Percentiles rank a stretch among this genome's conserved stretches.
Evolutionary conservation across 2,113 vertebrate species (phyloP).

Genomic region (Vidua chalybeata): DNA sequence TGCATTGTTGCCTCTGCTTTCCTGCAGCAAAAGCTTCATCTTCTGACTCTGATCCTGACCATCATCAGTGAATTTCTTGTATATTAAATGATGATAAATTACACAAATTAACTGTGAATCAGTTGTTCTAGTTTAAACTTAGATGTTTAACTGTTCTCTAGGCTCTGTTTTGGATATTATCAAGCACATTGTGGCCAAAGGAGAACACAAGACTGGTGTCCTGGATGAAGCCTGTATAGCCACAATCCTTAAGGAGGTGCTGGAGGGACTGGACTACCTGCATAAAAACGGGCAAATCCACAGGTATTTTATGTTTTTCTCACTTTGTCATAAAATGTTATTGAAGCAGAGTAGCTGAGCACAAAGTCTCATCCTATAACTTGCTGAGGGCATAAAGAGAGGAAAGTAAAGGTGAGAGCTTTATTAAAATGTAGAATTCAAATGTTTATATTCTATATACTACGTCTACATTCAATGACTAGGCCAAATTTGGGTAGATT

Average conservation of each 20-base stretch:
- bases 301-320: slow-evolving; percentile 74
- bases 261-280: slow-evolving; percentile 92
- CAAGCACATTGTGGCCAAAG: slow-evolving; percentile 91
- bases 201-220: slow-evolving; percentile 91
- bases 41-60: neutral
- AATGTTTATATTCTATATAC: neutral
- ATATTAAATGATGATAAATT: neutral
- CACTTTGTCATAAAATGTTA: neutral
- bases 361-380: neutral
- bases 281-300: slow-evolving; percentile 97
- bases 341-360: neutral
- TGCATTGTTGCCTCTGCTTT: neutral
- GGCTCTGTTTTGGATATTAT: slow-evolving; percentile 96
- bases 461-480: neutral
- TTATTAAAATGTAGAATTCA: neutral
- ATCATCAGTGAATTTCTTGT: neutral
- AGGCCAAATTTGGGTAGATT: neutral
- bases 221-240: slow-evolving; percentile 91
- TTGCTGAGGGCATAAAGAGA: neutral
- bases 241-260: slow-evolving; percentile 88
- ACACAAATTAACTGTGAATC: neutral
- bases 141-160: slow-evolving; percentile 37
- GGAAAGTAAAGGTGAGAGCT: neutral
- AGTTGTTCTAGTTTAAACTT: neutral
- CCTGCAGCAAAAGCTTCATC: neutral